These are phyloP conservation scores for Schizotus pectinicornis DNA, from an alignment of 2,888 invertebrate species.

Conservation along the genomic window DNA sequence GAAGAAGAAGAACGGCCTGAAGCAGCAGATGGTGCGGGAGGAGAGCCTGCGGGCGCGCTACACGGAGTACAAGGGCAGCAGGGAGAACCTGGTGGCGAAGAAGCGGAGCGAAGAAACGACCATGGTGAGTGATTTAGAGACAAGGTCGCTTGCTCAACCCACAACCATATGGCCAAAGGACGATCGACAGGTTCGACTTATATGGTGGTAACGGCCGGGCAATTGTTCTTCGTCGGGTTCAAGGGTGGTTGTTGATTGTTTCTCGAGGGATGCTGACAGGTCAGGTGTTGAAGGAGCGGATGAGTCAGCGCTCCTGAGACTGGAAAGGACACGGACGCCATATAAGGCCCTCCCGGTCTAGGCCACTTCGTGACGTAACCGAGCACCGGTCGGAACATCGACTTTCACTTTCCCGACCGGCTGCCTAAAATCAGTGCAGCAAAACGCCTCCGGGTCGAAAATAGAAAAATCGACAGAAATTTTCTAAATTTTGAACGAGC, in stretches of 20 bases:
- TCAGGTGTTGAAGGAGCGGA: slow-evolving; percentile 3
- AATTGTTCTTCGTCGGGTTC: neutral
- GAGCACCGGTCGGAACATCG: slow-evolving; percentile 11
- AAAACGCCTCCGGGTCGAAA: neutral
- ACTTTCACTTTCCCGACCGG: slow-evolving; percentile 14
- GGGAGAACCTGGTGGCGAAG: slow-evolving; percentile 51
- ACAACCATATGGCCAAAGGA: slow-evolving; percentile 43
- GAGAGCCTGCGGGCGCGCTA: slow-evolving; percentile 64
- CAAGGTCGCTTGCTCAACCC: slow-evolving; percentile 43
- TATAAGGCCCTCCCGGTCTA: slow-evolving; percentile 41
- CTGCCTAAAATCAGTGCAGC: neutral
- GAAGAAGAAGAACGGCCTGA: slow-evolving; percentile 70
- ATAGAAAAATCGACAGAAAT: neutral
- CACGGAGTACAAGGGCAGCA: slow-evolving; percentile 66
- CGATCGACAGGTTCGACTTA: slow-evolving; percentile 20
- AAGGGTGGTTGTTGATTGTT: neutral
- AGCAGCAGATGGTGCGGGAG: slow-evolving; percentile 62
- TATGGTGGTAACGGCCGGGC: neutral
- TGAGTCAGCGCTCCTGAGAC: slow-evolving; percentile 3
- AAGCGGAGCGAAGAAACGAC: slow-evolving; percentile 1
- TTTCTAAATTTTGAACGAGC: too few relatives aligned
- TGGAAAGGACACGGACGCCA: slow-evolving; percentile 21
- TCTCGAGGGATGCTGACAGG: neutral
- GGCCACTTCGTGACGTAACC: slow-evolving; percentile 38
- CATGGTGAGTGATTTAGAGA: slow-evolving; percentile 21